Percentiles rank a stretch among this genome's conserved stretches.
phyloP scores from a whole-genome alignment of 2,888 invertebrate species.

The Eubasilissa splendida region DNA sequence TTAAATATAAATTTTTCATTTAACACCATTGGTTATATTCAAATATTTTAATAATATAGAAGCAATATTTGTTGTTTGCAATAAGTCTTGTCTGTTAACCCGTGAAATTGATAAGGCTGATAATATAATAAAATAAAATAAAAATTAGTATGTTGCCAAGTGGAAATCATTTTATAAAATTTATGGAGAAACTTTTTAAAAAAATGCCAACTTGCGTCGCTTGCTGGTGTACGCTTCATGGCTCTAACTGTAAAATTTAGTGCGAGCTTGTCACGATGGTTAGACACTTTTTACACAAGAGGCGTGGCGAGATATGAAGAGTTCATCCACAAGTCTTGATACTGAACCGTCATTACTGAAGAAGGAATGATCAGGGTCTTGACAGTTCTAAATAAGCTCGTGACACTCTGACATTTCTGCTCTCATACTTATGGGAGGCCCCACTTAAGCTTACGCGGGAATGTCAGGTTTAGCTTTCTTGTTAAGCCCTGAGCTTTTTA shows the following conservation, averaged over 20 bases:
- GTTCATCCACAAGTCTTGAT: conserved; percentile 25
- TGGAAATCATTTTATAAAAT: background rate
- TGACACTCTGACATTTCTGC: conserved; percentile 49
- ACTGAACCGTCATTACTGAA: conserved; percentile 45
- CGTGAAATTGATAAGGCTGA: too few relatives aligned
- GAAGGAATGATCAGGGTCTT: conserved; percentile 51
- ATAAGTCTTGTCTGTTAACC: too few relatives aligned
- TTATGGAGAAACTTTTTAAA: too few relatives aligned
- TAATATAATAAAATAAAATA: background rate
- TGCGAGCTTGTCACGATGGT: too few relatives aligned
- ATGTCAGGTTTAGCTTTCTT: conserved; percentile 39
- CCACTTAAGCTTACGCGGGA: conserved; percentile 45
- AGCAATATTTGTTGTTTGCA: too few relatives aligned
- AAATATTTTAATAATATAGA: too few relatives aligned
- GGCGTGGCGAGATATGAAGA: conserved; percentile 20
- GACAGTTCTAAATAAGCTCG: conserved; percentile 54
- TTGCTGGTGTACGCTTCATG: background rate
- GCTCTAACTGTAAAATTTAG: too few relatives aligned
- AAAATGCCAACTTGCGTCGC: background rate
- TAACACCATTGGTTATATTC: too few relatives aligned
- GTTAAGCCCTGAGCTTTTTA: conserved; percentile 40
- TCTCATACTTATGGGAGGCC: conserved; percentile 31
- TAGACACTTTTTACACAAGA: background rate
- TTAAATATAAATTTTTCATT: too few relatives aligned
- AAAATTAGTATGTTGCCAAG: background rate